phyloP scores from a whole-genome alignment of 92 coral and sea anemone species.

The Anthopleura xanthogrammica region DNA sequence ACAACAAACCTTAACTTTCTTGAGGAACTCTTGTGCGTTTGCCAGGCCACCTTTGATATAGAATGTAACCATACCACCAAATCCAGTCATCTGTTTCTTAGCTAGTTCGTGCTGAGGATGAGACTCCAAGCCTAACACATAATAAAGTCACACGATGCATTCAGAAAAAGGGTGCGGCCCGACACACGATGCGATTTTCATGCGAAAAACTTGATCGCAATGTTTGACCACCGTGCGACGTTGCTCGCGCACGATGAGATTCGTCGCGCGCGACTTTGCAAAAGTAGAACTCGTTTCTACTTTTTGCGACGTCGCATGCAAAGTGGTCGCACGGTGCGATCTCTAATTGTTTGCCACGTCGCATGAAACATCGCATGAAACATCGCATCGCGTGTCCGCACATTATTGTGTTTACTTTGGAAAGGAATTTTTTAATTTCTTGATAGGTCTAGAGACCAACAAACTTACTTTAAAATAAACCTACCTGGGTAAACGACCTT shows the following conservation, averaged over 20 bases:
- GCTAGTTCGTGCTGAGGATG: conserved; percentile 98
- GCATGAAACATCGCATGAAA: no score
- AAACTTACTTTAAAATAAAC: not conserved
- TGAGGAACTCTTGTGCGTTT: conserved; percentile 76
- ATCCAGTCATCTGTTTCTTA: conserved; percentile 93
- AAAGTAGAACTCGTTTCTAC: no score
- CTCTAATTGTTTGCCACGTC: no score
- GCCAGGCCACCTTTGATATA: conserved; percentile 85
- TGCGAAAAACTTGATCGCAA: no score
- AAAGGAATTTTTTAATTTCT: not conserved
- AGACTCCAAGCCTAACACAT: conserved; percentile 63
- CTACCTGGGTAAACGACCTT: conserved; percentile 90
- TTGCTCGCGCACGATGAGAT: no score
- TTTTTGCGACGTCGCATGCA: no score
- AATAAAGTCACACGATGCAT: not conserved
- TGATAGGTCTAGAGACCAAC: no score
- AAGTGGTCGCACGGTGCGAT: no score
- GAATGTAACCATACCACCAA: conserved; percentile 98
- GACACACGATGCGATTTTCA: no score
- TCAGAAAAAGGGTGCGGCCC: not conserved
- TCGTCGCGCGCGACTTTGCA: no score
- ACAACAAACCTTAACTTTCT: conserved; percentile 68
- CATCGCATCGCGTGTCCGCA: no score
- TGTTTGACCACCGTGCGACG: no score
- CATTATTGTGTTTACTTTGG: not conserved